phyloP scores from a whole-genome alignment of 2,113 vertebrate species.

The Polypterus senegalus region DNA sequence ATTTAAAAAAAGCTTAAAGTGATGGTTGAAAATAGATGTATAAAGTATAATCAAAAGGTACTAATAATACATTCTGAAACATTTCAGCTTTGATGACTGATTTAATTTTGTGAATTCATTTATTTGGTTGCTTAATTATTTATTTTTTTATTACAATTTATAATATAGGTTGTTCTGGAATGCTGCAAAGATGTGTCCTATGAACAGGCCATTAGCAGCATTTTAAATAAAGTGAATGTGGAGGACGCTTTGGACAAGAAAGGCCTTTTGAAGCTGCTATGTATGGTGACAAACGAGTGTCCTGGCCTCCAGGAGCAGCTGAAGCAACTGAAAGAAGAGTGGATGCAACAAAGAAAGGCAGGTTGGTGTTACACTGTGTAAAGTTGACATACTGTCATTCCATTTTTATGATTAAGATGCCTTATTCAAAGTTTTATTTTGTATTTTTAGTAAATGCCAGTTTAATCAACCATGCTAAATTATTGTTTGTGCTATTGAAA shows the following conservation, averaged over 20 bases:
- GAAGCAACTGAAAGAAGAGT: slow-evolving; percentile 28
- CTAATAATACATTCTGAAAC: no score
- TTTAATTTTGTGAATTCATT: no score
- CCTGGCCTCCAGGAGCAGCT: slow-evolving; percentile 41
- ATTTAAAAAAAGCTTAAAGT: no score
- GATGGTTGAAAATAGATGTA: no score
- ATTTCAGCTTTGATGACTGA: no score
- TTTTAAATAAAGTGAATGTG: slow-evolving; percentile 43
- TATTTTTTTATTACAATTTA: not conserved
- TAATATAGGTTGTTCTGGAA: slow-evolving; percentile 49
- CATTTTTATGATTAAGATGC: no score
- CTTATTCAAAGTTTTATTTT: no score
- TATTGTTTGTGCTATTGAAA: no score
- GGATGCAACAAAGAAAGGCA: not conserved
- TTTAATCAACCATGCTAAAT: no score
- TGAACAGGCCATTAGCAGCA: slow-evolving; percentile 33
- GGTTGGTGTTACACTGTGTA: not conserved
- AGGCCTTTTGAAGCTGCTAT: slow-evolving; percentile 51
- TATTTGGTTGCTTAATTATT: not conserved
- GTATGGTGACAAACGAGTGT: slow-evolving; percentile 33
- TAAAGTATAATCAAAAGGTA: no score
- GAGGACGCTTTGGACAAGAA: slow-evolving; percentile 46
- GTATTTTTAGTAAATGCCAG: no score
- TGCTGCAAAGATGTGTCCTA: slow-evolving; percentile 50
- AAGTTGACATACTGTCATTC: no score